Conservation (phyloP, 2,797 vertebrate species). For the Liasis olivaceus region DNA sequence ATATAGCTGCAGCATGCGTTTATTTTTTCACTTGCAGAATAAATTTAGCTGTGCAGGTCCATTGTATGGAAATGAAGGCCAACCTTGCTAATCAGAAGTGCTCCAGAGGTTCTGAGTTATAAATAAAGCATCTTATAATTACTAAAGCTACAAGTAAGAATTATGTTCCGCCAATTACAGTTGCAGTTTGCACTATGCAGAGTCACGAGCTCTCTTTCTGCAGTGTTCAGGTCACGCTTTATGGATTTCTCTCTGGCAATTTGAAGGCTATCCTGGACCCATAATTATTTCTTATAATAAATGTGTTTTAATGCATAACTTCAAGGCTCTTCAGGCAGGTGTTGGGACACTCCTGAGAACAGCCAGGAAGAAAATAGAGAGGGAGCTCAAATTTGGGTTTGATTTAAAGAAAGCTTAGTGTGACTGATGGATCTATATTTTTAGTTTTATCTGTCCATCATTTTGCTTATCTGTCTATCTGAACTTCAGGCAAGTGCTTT, state of each 20-base stretch:
- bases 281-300: conserved; percentile 44
- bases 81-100: not conserved
- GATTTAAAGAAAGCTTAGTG: not conserved
- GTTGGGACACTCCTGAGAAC: conserved; percentile 16
- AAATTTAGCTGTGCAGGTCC: not conserved
- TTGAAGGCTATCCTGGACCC: conserved; percentile 23
- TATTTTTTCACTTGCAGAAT: not conserved
- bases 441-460: not conserved
- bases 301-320: not conserved
- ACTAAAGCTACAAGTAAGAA: conserved; percentile 38
- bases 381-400: not conserved
- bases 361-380: conserved; percentile 20
- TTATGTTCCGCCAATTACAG: conserved; percentile 22
- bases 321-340: conserved; percentile 22
- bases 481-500: not conserved
- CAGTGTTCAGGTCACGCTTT: not conserved
- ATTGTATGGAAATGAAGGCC: not conserved
- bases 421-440: not conserved
- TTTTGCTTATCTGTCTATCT: not conserved
- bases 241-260: conserved; percentile 24
- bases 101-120: conserved; percentile 21
- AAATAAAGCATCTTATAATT: conserved; percentile 43
- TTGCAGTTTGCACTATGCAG: conserved; percentile 6
- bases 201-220: not conserved
- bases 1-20: not conserved